These are phyloP conservation scores for Halocynthia roretzi DNA, from an alignment of 23 tunicate species.

Conservation along the genomic window DNA sequence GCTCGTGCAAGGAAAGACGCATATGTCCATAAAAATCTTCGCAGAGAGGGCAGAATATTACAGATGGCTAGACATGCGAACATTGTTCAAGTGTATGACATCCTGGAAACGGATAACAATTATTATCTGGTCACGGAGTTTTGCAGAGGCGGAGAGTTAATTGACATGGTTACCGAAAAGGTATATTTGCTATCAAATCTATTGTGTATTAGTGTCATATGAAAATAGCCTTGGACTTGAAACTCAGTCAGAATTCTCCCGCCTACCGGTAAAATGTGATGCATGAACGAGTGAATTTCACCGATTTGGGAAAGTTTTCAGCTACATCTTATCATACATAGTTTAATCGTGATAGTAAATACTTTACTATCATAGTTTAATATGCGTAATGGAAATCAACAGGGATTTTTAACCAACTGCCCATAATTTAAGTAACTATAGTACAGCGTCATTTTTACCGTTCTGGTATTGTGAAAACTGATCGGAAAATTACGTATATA, in stretches of 20 bases:
- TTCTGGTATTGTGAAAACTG: too few relatives aligned
- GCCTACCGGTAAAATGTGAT: neutral
- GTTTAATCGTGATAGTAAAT: too few relatives aligned
- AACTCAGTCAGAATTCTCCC: neutral
- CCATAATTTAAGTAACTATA: too few relatives aligned
- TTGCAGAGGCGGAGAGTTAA: conserved; percentile 93
- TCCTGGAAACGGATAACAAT: conserved; percentile 96
- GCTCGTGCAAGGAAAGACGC: conserved; percentile 86
- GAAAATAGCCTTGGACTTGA: neutral
- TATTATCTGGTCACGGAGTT: conserved; percentile 96
- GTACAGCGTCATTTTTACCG: too few relatives aligned
- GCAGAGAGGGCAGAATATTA: conserved; percentile 87
- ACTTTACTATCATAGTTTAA: too few relatives aligned
- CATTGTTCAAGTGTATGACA: conserved; percentile 83
- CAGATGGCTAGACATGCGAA: conserved; percentile 89
- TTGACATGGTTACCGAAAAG: conserved; percentile 91
- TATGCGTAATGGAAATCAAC: too few relatives aligned
- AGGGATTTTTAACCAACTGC: too few relatives aligned
- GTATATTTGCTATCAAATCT: conserved; percentile 9
- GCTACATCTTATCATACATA: too few relatives aligned
- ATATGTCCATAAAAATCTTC: conserved; percentile 93
- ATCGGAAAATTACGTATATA: too few relatives aligned
- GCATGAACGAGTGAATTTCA: neutral
- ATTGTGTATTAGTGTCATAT: neutral
- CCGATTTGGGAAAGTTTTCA: too few relatives aligned